Evolutionary conservation across 1,140 invertebrate genomes (phyloP).

Genomic region (Magallana ariakensis): DNA sequence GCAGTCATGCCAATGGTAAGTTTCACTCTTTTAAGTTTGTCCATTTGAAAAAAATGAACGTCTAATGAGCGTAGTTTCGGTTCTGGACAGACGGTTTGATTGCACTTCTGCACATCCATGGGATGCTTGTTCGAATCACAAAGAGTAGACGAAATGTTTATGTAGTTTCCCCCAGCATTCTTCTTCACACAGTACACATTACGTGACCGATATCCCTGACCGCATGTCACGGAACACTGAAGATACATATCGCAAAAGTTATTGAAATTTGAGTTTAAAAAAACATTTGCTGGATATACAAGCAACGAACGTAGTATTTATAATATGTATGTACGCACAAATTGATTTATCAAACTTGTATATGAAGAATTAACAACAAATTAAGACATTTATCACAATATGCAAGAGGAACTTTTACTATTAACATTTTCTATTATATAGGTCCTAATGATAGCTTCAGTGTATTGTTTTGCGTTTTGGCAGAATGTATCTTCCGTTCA

Average conservation of each 20-base stretch:
- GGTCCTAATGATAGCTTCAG: too few species aligned
- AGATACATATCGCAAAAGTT: background rate
- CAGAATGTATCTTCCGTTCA: too few species aligned
- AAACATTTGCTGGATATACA: too few species aligned
- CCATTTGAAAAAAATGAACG: slow-evolving; percentile 68
- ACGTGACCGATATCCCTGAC: slow-evolving; percentile 83
- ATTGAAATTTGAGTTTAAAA: too few species aligned
- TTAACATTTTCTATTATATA: too few species aligned
- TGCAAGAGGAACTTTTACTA: too few species aligned
- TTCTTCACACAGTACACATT: slow-evolving; percentile 91
- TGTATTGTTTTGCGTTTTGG: too few species aligned
- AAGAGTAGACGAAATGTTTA: slow-evolving; percentile 58
- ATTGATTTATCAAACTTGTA: too few species aligned
- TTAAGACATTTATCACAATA: too few species aligned
- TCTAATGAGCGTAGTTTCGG: slow-evolving; percentile 61
- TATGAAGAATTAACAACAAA: too few species aligned
- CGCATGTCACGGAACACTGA: slow-evolving; percentile 86
- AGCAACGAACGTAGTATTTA: too few species aligned
- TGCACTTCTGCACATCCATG: slow-evolving; percentile 52
- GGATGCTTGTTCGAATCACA: slow-evolving; percentile 61
- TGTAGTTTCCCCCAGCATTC: slow-evolving; percentile 51
- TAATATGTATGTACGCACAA: too few species aligned
- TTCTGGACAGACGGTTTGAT: slow-evolving; percentile 60
- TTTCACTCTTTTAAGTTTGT: slow-evolving; percentile 63
- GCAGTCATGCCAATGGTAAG: slow-evolving; percentile 65